phyloP scores from a whole-genome alignment of 2,113 vertebrate genomes.

The Epinephelus moara region DNA sequence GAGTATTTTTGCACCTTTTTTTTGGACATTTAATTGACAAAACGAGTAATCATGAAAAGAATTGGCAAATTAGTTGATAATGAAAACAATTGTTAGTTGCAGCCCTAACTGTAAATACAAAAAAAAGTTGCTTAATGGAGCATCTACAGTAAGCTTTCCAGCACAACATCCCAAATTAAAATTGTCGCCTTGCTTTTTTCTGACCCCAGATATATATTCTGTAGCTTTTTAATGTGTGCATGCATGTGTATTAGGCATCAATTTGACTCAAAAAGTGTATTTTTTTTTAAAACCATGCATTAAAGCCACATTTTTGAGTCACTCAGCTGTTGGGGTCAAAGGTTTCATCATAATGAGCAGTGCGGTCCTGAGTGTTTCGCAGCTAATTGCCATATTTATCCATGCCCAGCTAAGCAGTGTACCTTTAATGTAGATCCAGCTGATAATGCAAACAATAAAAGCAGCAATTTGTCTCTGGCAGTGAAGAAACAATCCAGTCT shows the following conservation, averaged over 20 bases:
- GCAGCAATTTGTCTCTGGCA: conserved; percentile 34
- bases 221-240: not conserved
- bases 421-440: conserved; percentile 45
- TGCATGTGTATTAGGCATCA: not conserved
- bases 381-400: conserved; percentile 72
- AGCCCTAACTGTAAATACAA: too few relatives aligned
- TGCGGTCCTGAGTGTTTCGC: conserved; percentile 34
- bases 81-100: too few relatives aligned
- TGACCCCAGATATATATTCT: not conserved
- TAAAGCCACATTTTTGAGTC: conserved; percentile 11
- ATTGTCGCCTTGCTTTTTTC: not conserved
- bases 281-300: not conserved
- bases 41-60: too few relatives aligned
- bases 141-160: not conserved
- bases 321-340: conserved; percentile 20
- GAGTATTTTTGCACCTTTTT: too few relatives aligned
- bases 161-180: not conserved
- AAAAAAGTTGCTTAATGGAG: not conserved
- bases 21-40: too few relatives aligned
- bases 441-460: conserved; percentile 45
- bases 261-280: not conserved
- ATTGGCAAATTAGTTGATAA: too few relatives aligned
- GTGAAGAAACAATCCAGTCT: conserved; percentile 39
- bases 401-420: conserved; percentile 34
- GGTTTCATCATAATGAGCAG: conserved; percentile 12